A percentile compares a stretch with the other conserved stretches of the same genome.
Evolutionary conservation across 1,140 invertebrate species (phyloP).

Genomic region (Dreissena polymorpha): DNA sequence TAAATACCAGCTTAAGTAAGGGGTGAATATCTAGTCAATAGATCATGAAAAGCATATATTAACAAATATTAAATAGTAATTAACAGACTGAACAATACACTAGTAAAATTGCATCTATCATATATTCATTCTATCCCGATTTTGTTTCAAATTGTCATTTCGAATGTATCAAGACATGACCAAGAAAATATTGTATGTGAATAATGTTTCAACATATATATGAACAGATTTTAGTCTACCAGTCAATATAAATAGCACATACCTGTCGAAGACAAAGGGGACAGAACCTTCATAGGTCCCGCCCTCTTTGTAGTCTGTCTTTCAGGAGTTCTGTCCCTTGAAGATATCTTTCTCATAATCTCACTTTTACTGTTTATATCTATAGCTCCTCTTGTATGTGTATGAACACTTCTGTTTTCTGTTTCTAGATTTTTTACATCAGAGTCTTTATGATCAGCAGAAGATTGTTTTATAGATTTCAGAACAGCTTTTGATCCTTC

Average conservation of each 20-base stretch:
- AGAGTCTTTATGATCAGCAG: not conserved
- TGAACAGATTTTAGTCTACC: not conserved
- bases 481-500: slow-evolving; percentile 53
- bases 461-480: not conserved
- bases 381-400: slow-evolving; percentile 17
- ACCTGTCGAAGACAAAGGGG: slow-evolving; percentile 6
- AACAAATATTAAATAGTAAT: too few relatives aligned
- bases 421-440: slow-evolving; percentile 10
- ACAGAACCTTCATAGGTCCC: slow-evolving; percentile 48
- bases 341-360: slow-evolving; percentile 47
- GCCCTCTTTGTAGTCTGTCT: slow-evolving; percentile 29
- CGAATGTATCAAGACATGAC: too few relatives aligned
- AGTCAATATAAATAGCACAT: slow-evolving; percentile 1
- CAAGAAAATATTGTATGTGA: too few relatives aligned
- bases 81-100: too few relatives aligned
- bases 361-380: slow-evolving; percentile 45
- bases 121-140: too few relatives aligned
- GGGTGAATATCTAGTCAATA: too few relatives aligned
- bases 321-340: slow-evolving; percentile 51
- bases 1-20: too few relatives aligned
- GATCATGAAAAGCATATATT: too few relatives aligned
- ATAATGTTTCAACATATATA: too few relatives aligned
- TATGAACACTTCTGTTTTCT: not conserved
- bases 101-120: too few relatives aligned
- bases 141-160: too few relatives aligned